Conservation (phyloP, 2,113 vertebrate genomes). For the Odocoileus hemionus region DNA sequence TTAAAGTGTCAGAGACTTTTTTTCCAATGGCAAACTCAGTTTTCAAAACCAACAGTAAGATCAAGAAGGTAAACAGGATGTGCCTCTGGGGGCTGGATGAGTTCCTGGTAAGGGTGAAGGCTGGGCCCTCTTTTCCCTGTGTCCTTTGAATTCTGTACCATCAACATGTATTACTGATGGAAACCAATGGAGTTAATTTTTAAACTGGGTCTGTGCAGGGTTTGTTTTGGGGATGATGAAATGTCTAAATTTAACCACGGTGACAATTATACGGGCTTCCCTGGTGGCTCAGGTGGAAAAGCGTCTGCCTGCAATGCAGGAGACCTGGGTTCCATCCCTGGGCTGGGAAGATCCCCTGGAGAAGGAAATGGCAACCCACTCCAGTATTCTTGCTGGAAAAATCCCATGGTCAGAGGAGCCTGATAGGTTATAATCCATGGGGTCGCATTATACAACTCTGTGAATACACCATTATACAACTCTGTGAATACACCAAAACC, state of each 20-base stretch:
- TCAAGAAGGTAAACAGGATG: background rate
- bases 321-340: too few species aligned
- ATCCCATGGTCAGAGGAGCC: too few species aligned
- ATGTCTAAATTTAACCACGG: background rate
- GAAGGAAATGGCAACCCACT: too few species aligned
- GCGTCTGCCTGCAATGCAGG: too few species aligned
- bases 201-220: background rate
- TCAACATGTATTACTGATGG: rapidly evolving
- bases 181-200: background rate
- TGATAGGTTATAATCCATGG: too few species aligned
- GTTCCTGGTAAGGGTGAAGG: background rate
- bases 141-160: background rate
- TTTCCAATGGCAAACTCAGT: background rate
- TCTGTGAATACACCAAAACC: background rate
- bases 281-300: too few species aligned
- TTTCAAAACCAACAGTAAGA: background rate
- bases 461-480: too few species aligned
- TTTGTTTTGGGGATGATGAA: background rate
- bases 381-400: too few species aligned
- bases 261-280: too few species aligned
- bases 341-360: too few species aligned
- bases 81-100: background rate
- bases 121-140: rapidly evolving
- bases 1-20: background rate
- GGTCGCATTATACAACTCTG: too few species aligned